Percentiles rank a stretch among this genome's conserved stretches.
These are phyloP conservation scores for Eulemur macaco DNA, from an alignment of 2,113 vertebrate genomes.

Conservation along the genomic window DNA sequence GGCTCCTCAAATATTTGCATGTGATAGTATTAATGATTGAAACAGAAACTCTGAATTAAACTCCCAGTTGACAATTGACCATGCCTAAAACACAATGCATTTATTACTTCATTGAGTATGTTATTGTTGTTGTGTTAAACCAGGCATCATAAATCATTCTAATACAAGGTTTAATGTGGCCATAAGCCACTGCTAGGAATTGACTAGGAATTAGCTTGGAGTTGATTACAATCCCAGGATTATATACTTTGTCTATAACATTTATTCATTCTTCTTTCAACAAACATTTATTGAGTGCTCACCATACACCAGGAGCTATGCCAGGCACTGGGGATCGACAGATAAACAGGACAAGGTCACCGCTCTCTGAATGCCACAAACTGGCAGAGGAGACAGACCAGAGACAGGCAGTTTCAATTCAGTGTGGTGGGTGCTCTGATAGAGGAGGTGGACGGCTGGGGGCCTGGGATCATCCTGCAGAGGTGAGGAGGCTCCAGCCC, in stretches of 20 bases:
- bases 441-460: background rate
- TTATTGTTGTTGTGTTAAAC: slow-evolving; percentile 34
- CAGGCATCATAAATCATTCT: slow-evolving; percentile 50
- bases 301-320: background rate
- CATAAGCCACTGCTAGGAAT: slow-evolving; percentile 43
- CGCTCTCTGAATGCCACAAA: background rate
- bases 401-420: background rate
- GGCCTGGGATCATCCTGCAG: background rate
- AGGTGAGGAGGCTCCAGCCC: background rate
- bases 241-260: slow-evolving; percentile 6
- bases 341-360: background rate
- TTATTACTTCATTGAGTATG: slow-evolving; percentile 40
- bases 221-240: slow-evolving; percentile 50
- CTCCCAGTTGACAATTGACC: slow-evolving; percentile 47
- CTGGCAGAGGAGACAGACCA: background rate
- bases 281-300: slow-evolving; percentile 22
- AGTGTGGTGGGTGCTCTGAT: background rate
- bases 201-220: slow-evolving; percentile 50
- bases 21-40: slow-evolving; percentile 30
- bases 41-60: slow-evolving; percentile 64
- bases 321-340: background rate
- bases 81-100: slow-evolving; percentile 58
- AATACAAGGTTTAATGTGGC: slow-evolving; percentile 36
- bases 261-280: slow-evolving; percentile 45
- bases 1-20: slow-evolving; percentile 29